Evolutionary conservation across 2,113 vertebrate species (phyloP), one percentile per base, ranked within the genome.

Genomic region (Conger conger): DNA sequence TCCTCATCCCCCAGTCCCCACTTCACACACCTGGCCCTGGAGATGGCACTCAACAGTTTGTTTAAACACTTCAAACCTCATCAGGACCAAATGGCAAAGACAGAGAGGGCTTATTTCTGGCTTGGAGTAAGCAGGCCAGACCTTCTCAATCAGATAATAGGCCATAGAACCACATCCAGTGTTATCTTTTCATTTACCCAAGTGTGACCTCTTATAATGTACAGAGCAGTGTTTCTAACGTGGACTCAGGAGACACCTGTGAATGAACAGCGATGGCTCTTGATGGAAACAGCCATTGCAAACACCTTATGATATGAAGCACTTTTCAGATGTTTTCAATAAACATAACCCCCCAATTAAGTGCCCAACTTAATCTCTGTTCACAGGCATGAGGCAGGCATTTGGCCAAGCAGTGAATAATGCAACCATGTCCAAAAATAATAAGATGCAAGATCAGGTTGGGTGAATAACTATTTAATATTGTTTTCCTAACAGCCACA

Each of bases 61-160:
- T 36, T 45, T 27, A 60, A 57, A 60, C 33, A 60, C 42, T 54
- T 57, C 80, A 82, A 54, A 57, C 80, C 80, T 20, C 40, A 82
- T 82, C 50, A 57, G 33, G 80, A 35, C 53, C 53, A 82, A 60
- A 36, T n/a, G 17, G 15, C 15, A 35, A 53, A 9, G n/a, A 50
- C 40, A 33, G 40, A 81, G n/a, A 33, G 76, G 80, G 30, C n/a
- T 57, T 60, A 53, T 36, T 82, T 15, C 30, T 82, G 50, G n/a
- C 42, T 50, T 23, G 79, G n/a, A 80, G 23, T 50, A 82, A 82
- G 76, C 50, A 82, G 53, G 53, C 20, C n/a, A 82, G 80, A 53
- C 27, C 36, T 35, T 81, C 54, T 81, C 80, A 54, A 79, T 79
- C 76, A 30, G 33, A 57, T 13, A 27, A 79, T 27, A 38, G 13